Evolutionary conservation across 2,797 vertebrate species (phyloP), one percentile per base, ranked within the genome.

Genomic region (Pseudochromis fuscus): DNA sequence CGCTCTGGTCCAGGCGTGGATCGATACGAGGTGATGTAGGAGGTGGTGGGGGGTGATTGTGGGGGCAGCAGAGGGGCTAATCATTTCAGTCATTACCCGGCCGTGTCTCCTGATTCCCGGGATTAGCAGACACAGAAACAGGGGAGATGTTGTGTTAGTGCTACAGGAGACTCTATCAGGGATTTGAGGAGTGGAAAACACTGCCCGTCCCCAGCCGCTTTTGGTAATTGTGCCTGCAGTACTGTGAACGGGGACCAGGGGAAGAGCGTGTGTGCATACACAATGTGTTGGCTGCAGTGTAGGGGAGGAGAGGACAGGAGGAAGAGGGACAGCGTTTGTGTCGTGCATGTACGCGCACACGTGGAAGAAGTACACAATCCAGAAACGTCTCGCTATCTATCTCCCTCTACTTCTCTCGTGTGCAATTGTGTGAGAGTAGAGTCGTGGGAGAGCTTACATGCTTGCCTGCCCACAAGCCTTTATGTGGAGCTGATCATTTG

Each of bases 71-170:
- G 67, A 75, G 52, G 67, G 65, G 85, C 80, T 89, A 86, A 91
- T 89, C 86, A 89, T 90, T 89, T 86, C 81, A 88, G 83, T 89
- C 87, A 88, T 92, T 90, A 88, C 72, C 74, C 64, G 25, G 72
- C 68, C 51, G 11, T 84, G 87, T 89, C 82, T 85, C 72, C 83
- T 87, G 88, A 90, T 91, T 88, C 77, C 24, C 63, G 76, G 90
- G 88, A 90, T 92, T 89, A 91, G 80, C 67, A 76, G 88, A 81
- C 74, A 61, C 50, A 86, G 81, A 78, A 85, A 80, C 86, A 75
- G 56, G 76, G 81, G 82, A 77, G 82, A 84, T 88, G 86, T 88
- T 87, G 85, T 84, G 79, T 89, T 85, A 87, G 82, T 83, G 86
- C 81, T 83, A 84, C 84, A 81, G 56, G 75, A 84, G 71, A 87